A percentile compares a stretch with the other conserved stretches of the same genome.
These are phyloP conservation scores for Harlomillsia oculata DNA, from an alignment of 1,140 invertebrate genomes.

Conservation along the genomic window DNA sequence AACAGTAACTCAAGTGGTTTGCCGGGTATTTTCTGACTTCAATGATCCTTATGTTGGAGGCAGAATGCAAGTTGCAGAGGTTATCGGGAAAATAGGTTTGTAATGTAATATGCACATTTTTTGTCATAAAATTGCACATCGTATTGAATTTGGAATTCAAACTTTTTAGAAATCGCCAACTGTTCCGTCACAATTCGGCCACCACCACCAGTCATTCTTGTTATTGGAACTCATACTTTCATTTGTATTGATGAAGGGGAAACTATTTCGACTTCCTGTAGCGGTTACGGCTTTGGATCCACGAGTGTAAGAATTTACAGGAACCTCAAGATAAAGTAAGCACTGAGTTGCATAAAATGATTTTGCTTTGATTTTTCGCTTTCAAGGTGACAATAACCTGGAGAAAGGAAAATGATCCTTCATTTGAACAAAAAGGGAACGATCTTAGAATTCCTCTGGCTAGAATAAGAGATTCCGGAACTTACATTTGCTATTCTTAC, in stretches of 20 bases:
- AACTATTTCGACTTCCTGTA: neutral
- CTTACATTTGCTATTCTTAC: conserved; percentile 10
- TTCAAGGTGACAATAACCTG: neutral
- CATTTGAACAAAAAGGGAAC: neutral
- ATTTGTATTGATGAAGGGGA: conserved; percentile 13
- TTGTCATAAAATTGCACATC: no score
- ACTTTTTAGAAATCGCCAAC: no score
- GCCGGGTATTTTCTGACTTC: neutral
- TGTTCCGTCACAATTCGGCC: no score
- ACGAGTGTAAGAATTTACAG: neutral
- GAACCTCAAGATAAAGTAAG: neutral
- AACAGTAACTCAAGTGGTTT: neutral
- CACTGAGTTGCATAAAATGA: neutral
- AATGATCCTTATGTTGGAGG: no score
- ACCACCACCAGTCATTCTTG: conserved; percentile 49
- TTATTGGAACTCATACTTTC: conserved; percentile 38
- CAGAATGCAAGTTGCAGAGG: neutral
- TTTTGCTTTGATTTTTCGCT: neutral
- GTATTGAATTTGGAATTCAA: no score
- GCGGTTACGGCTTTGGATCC: neutral
- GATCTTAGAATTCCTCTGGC: neutral
- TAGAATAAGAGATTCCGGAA: neutral
- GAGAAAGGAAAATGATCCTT: neutral
- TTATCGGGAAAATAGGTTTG: no score
- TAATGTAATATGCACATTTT: no score